Percentiles rank a stretch among this genome's conserved stretches.
These are phyloP conservation scores for Numenius phaeopus DNA, from an alignment of 2,797 vertebrate genomes.

Conservation along the genomic window DNA sequence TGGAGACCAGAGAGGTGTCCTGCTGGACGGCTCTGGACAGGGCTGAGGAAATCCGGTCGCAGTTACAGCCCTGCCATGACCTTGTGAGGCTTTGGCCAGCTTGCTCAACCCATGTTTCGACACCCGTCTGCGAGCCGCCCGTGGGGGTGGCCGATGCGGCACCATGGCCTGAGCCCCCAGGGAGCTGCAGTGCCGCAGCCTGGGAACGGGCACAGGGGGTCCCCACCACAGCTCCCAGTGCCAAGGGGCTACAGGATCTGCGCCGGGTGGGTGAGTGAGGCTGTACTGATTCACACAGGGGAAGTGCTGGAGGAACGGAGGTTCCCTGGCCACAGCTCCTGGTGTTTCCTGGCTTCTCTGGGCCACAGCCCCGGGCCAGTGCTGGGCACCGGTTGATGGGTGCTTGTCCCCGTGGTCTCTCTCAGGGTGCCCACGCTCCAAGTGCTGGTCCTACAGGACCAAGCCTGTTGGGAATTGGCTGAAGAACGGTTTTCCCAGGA, in stretches of 20 bases:
- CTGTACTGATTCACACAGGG: accelerated
- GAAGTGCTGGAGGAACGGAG: neutral
- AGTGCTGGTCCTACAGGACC: neutral
- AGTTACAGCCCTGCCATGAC: neutral
- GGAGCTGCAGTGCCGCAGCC: neutral
- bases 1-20: neutral
- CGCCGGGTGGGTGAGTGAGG: accelerated
- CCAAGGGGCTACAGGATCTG: accelerated
- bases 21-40: neutral
- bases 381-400: accelerated
- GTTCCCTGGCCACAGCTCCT: accelerated
- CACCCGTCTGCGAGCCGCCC: neutral
- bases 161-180: accelerated
- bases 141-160: neutral
- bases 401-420: neutral
- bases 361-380: accelerated
- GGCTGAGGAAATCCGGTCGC: conserved; percentile 51
- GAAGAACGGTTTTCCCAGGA: neutral
- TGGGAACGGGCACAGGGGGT: accelerated
- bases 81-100: neutral
- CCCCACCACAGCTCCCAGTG: accelerated
- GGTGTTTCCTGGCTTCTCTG: neutral
- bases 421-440: accelerated
- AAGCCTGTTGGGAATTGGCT: accelerated
- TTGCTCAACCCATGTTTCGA: conserved; percentile 27